phyloP scores from a whole-genome alignment of 2,113 vertebrate species.

The Pionites leucogaster region DNA sequence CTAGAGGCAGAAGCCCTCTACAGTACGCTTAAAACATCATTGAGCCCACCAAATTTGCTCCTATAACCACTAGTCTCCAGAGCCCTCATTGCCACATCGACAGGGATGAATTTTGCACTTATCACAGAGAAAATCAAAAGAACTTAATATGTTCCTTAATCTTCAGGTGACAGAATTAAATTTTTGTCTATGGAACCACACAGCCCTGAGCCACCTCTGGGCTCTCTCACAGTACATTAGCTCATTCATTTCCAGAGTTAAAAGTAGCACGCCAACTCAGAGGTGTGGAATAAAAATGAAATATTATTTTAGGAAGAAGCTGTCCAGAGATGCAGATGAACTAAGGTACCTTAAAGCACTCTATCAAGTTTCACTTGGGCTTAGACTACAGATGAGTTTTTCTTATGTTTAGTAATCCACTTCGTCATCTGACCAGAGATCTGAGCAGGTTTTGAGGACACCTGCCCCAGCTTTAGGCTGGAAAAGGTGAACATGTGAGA shows the following conservation, averaged over 20 bases:
- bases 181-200: fast-evolving
- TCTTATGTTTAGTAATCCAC: neutral
- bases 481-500: neutral
- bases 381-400: neutral
- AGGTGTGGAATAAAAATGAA: neutral
- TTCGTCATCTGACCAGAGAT: fast-evolving
- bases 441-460: neutral
- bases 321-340: neutral
- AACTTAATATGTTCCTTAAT: neutral
- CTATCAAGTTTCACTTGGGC: neutral
- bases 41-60: neutral
- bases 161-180: neutral
- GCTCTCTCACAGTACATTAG: neutral
- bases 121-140: neutral
- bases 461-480: neutral
- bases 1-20: neutral
- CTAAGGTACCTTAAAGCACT: neutral
- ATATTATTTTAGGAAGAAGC: neutral
- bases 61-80: neutral
- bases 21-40: neutral
- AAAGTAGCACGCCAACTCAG: neutral
- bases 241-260: neutral
- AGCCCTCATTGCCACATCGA: neutral
- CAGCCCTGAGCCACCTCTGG: neutral
- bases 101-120: neutral